phyloP scores from a whole-genome alignment of 2,797 vertebrate genomes.

The Enteromius mattozi region DNA sequence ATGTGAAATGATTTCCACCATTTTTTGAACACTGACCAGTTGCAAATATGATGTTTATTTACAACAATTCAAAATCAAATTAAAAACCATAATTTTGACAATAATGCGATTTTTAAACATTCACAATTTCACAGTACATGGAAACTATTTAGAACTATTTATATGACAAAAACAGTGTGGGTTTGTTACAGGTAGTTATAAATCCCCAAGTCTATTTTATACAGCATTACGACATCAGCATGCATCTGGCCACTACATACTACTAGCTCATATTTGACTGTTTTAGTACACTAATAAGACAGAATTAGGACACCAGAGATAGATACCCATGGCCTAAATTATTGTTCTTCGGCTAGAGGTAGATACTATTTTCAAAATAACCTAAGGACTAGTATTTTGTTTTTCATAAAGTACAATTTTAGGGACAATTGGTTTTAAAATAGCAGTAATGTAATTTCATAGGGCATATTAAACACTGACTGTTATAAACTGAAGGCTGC shows the following conservation, averaged over 20 bases:
- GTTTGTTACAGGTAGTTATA: neutral
- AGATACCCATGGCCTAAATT: neutral
- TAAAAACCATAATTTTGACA: neutral
- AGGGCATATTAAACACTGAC: neutral
- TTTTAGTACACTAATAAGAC: constrained; percentile 30
- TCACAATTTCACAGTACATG: neutral
- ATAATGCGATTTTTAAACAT: neutral
- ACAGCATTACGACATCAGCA: neutral
- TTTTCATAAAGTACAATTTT: neutral
- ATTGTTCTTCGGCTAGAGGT: neutral
- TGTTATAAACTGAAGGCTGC: neutral
- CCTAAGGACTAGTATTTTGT: neutral
- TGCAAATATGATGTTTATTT: neutral
- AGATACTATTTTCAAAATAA: neutral
- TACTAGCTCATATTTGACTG: constrained; percentile 20
- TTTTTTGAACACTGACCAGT: too few species aligned
- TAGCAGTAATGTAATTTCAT: neutral
- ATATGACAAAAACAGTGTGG: neutral
- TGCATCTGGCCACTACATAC: neutral
- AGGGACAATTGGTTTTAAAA: neutral
- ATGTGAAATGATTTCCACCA: too few species aligned
- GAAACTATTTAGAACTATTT: too few species aligned
- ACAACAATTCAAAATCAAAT: neutral
- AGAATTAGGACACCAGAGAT: constrained; percentile 11
- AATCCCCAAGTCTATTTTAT: neutral